Evolutionary conservation across 92 coral and sea anemone genomes (phyloP), one percentile per base, ranked within the genome.

Genomic region (Phenganax marumi): DNA sequence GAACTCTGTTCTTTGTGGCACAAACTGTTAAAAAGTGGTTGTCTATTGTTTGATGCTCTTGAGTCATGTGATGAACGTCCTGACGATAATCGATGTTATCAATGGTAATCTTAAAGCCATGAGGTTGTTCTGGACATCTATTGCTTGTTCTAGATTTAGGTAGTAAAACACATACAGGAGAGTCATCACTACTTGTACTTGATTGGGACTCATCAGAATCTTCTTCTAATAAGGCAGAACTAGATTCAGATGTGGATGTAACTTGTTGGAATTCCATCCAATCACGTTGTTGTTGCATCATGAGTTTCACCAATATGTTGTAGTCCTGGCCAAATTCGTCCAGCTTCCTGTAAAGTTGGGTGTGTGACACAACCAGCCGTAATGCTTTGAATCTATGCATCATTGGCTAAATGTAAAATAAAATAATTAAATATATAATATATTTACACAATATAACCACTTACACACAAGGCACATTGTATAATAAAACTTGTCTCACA

Each of bases 1-100:
- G 39, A 22, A 87, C 92, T 57, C 92, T 26, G 13, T 62, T 62
- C 68, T 21, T 62, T 62, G 68, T 62, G 13, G 43, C 68, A 62
- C 68, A 62, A 62, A 62, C 68, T 5, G 68, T 62, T 23, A 62
- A 62, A 21, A 11, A 62, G 25, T 62, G 68, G 21, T 62, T 62
- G 13, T 62, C 68, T 17, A 18, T 11, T 18, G 68, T 62, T 62
- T 62, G 68, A 23, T 23, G 68, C 43, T 62, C 68, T 23, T 62
- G 33, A 3, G 68, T 62, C 68, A 62, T 62, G 13, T 62, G 33
- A 62, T 62, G 68, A 12, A 62, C 33, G 21, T 62, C 33, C 25
- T 62, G 68, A 25, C 68, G 68, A 62, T 62, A 62, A 62, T 62
- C 68, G 18, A 18, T 62, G 68, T 62, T 62, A 12, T 19, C 68